Base-by-base conservation (phyloP, 2,888 invertebrate genomes). In the Agrotis exclamationis region DNA sequence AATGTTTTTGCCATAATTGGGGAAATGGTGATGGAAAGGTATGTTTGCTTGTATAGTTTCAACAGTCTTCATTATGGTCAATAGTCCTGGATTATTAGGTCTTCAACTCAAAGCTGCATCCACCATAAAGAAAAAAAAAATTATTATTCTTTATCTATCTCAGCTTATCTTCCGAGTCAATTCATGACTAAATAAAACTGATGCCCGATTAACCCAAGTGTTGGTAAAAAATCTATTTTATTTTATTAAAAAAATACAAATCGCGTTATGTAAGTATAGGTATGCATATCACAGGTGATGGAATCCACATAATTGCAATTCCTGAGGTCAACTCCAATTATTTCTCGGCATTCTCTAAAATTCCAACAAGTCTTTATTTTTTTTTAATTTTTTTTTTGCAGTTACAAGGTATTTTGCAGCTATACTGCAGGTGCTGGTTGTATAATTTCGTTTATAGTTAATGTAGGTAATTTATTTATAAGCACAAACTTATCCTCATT, bases 1-100 rank as follows among this genome's bases (percentile, higher is more conserved):
- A 78, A 77, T 72, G 44, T 60, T 51, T 56, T 56, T 65, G 33
- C 11, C n/a, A 44, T 70, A 67, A 54, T 67, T 58, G 18, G n/a
- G 54, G 18, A 68, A 64, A 62, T 7, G 13, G n/a, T 58, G n/a
- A 24, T 76, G 13, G 22, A 54, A 5, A 9, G 18, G 4, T 56
- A 11, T 48, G 47, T 33, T 0, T 4, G 18, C 11, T 47, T 24
- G 13, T 22, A 1, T 22, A 18, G 3, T 24, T 69, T 14, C 14
- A 18, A 24, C 9, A 14, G 9, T 1, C n/a, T 20, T 56, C 11
- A 48, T 14, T 68, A 33, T 68, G 3, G 33, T 53, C 22, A 13
- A 7, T 60, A 39, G 4, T 33, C 18, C 28, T 22, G 22, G 22
- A 22, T 22, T 24, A 44, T 24, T 13, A 24, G 2, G 24, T n/a